Base-by-base conservation (phyloP, 2,113 vertebrate species). In the Eurystomus gularis region DNA sequence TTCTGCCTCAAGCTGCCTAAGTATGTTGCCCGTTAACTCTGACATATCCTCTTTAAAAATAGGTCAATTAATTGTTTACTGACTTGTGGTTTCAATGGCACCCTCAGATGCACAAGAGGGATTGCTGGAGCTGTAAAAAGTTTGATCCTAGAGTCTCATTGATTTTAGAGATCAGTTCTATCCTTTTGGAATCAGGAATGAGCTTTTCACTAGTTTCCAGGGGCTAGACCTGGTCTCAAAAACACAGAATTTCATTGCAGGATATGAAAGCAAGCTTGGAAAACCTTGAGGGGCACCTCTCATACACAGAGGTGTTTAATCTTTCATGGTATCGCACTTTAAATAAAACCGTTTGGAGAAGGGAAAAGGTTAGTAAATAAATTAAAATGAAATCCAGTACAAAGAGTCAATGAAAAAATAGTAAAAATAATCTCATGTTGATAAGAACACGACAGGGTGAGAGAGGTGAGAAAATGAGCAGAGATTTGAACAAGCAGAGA, bases 1-100 rank as follows among this genome's bases (percentile, higher is more conserved):
- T 76, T 96, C 71, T 94, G 91, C 70, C 88, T 95, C 89, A 65
- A 94, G 88, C 86, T 96, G 88, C 88, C 90, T 94, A 92, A 93
- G 66, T 92, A 93, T 18, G 1, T 82, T 92, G 62, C 66, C 86
- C 70, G 80, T 80, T 92, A 89, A 76, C 44, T 92, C 69, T 84
- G 61, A 75, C 15, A 33, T 60, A 82, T 17, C 40, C 46, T 75
- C 65, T 61, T 83, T 19, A 81, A 93, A 96, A 90, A 83, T 51
- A 86, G 61, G 66, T 82, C 86, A 93, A 61, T 90, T 88, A 84
- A 84, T 82, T 82, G 68, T 92, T 91, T 92, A 88, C 83, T 94
- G 83, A 54, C 33, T 94, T 92, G 69, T 79, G 61, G 48, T 73
- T 86, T 76, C 81, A 33, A 49, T 49, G 52, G 31, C 2, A 0